Evolutionary conservation across 2,113 vertebrate genomes (phyloP), one percentile per base, ranked within the genome.

Genomic region (Pardalotus punctatus): DNA sequence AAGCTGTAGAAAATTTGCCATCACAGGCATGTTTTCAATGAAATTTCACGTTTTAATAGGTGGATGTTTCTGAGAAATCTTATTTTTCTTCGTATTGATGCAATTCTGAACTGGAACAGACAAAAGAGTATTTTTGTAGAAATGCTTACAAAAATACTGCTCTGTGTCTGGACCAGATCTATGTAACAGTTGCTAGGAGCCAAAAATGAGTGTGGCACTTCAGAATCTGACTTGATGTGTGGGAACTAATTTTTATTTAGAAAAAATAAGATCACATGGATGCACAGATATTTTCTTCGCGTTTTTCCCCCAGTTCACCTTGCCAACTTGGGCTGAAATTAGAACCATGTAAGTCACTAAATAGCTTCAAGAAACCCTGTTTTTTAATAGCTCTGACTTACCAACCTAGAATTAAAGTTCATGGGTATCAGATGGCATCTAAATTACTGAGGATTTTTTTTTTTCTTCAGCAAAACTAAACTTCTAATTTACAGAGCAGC

Each of bases 241-340:
- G 92, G 93, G 95, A 94, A 91, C 78, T 82, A 90, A 91, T 91
- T 96, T 93, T 90, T 95, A 94, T 95, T 95, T 94, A 93, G 78
- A 77, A 87, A 70, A 93, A 93, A 67, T 28, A 89, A 61, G 48
- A 91, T 89, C 96, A 89, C 70, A 64, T 89, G 83, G 57, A 56
- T 45, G 42, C 54, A 66, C 4, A 87, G 78, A 66, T 90, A 80
- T 83, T 90, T 92, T 92, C 66, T 86, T 95, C 89, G 35, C 27
- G 73, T 89, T 84, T 84, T 43, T 8, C 2, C 42, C 65, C n/a
- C 43, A 58, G 9, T 82, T 84, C 58, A 88, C 62, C 69, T 90
- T 96, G 65, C 81, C 84, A 91, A 24, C 90, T 92, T 48, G 35
- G 57, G 36, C 87, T 93, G 91, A 90, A 94, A 94, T 91, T 85